Evolutionary conservation across 2,888 invertebrate species (phyloP).

Genomic region (Pristionchus fissidentatus): DNA sequence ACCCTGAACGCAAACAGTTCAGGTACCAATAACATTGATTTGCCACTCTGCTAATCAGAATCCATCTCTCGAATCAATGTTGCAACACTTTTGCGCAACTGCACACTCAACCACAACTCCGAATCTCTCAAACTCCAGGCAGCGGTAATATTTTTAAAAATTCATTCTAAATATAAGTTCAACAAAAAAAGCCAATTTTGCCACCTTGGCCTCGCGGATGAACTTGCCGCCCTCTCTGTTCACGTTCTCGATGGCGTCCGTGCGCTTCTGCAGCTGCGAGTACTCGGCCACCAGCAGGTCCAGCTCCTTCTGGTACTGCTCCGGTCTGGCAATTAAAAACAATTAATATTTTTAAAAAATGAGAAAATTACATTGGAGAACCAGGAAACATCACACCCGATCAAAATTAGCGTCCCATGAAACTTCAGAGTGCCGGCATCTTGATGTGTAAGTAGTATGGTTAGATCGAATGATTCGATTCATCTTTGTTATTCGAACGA

Average conservation of each 20-base stretch:
- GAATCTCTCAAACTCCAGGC: too few species aligned
- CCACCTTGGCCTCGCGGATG: slow-evolving; percentile 97
- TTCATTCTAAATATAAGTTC: not conserved
- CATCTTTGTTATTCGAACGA: not conserved
- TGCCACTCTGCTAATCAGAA: too few species aligned
- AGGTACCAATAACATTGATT: too few species aligned
- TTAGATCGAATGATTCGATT: too few species aligned
- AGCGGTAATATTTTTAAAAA: not conserved
- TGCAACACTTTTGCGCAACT: too few species aligned
- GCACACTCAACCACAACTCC: too few species aligned
- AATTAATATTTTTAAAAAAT: not conserved
- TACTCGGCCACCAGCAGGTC: slow-evolving; percentile 82
- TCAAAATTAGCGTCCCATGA: too few species aligned
- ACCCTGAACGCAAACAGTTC: slow-evolving; percentile 81
- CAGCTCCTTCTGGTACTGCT: slow-evolving; percentile 73
- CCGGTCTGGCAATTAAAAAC: not conserved
- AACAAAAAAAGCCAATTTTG: not conserved
- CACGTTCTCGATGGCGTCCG: slow-evolving; percentile 73
- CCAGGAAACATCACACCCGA: not conserved
- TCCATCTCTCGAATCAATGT: too few species aligned
- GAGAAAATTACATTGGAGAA: not conserved
- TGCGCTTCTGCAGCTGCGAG: slow-evolving; percentile 91
- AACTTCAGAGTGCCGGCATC: too few species aligned
- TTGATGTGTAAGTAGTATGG: too few species aligned
- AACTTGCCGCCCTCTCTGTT: slow-evolving; percentile 90